A percentile compares a stretch with the other conserved stretches of the same genome.
Conservation (phyloP, 2,113 vertebrate genomes). For the Dicerorhinus sumatrensis region DNA sequence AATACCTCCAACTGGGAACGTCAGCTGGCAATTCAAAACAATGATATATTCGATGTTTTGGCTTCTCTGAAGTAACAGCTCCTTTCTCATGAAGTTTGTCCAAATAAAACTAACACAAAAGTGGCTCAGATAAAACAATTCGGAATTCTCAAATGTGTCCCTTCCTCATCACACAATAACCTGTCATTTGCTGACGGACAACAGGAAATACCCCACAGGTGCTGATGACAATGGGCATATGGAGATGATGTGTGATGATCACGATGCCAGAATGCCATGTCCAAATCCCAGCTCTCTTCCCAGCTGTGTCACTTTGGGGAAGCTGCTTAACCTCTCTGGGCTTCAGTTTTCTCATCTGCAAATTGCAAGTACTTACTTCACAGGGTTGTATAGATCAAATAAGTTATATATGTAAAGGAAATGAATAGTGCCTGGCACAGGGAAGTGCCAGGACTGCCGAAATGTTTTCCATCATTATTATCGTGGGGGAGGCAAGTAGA, state of each 20-base stretch:
- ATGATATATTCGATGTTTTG: neutral
- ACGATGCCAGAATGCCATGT: accelerated
- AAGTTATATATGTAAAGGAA: neutral
- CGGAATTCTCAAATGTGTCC: neutral
- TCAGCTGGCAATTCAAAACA: neutral
- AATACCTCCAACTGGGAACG: neutral
- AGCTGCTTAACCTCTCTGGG: neutral
- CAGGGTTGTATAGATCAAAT: neutral
- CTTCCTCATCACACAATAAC: neutral
- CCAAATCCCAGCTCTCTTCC: neutral
- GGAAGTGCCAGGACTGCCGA: too few relatives aligned
- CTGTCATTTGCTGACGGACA: neutral
- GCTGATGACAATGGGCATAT: accelerated
- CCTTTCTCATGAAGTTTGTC: neutral
- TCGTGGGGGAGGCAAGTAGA: accelerated
- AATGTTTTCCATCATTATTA: too few relatives aligned
- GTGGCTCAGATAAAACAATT: neutral
- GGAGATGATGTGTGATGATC: accelerated
- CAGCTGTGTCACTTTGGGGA: neutral
- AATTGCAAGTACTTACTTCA: neutral
- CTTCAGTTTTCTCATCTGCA: neutral
- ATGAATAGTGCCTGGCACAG: accelerated
- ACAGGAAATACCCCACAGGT: too few relatives aligned
- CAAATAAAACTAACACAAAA: neutral
- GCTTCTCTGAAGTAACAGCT: neutral